phyloP scores from a whole-genome alignment of 30 jellyfish, hydroid and myxozoan genomes.

The Aurelia aurita complex sp. Pacific region DNA sequence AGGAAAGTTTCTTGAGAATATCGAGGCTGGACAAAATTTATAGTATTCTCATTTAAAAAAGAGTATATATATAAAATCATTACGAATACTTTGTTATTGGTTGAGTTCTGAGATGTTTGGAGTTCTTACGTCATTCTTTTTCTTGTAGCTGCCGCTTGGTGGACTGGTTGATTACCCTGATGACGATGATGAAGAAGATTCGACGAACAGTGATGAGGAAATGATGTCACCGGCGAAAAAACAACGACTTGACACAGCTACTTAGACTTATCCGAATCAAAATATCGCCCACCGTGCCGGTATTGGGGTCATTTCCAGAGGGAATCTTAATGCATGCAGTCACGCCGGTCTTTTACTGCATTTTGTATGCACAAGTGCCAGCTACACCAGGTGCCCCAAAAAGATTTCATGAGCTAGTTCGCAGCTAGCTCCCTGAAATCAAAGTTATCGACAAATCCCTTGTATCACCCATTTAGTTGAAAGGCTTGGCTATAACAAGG shows the following conservation, averaged over 20 bases:
- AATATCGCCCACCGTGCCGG: background rate
- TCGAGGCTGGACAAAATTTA: too few relatives aligned
- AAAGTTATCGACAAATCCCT: too few relatives aligned
- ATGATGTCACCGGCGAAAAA: constrained; percentile 92
- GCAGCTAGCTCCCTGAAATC: too few relatives aligned
- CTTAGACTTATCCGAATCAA: constrained; percentile 13
- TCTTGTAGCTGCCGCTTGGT: constrained; percentile 75
- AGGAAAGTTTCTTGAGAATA: too few relatives aligned
- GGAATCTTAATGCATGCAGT: constrained; percentile 1
- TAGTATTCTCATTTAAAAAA: too few relatives aligned
- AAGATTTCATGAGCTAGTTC: too few relatives aligned
- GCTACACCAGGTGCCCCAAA: background rate
- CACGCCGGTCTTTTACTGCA: constrained; percentile 22
- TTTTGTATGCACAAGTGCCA: constrained; percentile 22
- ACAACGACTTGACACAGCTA: constrained; percentile 75
- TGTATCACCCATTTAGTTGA: too few relatives aligned
- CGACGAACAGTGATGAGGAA: constrained; percentile 84
- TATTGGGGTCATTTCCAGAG: too few relatives aligned
- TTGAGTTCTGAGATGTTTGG: background rate
- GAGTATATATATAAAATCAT: too few relatives aligned
- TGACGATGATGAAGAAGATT: constrained; percentile 92
- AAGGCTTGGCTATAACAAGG: too few relatives aligned
- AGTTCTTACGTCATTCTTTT: background rate
- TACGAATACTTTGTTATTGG: too few relatives aligned
- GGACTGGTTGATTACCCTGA: constrained; percentile 99